These are phyloP conservation scores for Phymanthus crucifer DNA, from an alignment of 92 coral and sea anemone genomes.

Conservation along the genomic window DNA sequence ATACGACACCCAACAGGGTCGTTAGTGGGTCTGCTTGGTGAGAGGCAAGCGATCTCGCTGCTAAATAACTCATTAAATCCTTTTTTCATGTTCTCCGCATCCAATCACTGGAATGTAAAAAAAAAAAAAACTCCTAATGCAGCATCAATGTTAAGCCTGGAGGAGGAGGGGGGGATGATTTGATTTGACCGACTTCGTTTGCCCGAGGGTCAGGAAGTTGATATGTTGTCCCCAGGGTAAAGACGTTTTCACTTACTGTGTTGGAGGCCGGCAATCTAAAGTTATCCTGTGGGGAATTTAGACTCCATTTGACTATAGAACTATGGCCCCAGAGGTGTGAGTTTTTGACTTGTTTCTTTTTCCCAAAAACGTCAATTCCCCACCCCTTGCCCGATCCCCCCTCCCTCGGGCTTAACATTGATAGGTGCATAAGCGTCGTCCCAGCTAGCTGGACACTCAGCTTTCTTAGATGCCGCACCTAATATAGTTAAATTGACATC, in stretches of 20 bases:
- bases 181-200: background rate
- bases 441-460: too few relatives aligned
- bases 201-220: background rate
- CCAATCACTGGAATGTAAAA: too few relatives aligned
- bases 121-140: too few relatives aligned
- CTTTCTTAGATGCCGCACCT: too few relatives aligned
- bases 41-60: too few relatives aligned
- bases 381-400: background rate
- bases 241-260: background rate
- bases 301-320: background rate
- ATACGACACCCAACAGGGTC: too few relatives aligned
- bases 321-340: background rate
- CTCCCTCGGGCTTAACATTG: background rate
- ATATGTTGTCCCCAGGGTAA: background rate
- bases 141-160: background rate
- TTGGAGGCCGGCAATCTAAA: background rate
- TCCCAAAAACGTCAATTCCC: background rate
- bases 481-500: too few relatives aligned
- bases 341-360: background rate
- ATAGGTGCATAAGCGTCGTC: background rate
- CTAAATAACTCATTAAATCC: too few relatives aligned
- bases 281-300: background rate
- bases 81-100: too few relatives aligned
- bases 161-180: background rate
- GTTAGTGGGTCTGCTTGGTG: too few relatives aligned